phyloP scores from a whole-genome alignment of 2,113 vertebrate genomes.

The Parus major region DNA sequence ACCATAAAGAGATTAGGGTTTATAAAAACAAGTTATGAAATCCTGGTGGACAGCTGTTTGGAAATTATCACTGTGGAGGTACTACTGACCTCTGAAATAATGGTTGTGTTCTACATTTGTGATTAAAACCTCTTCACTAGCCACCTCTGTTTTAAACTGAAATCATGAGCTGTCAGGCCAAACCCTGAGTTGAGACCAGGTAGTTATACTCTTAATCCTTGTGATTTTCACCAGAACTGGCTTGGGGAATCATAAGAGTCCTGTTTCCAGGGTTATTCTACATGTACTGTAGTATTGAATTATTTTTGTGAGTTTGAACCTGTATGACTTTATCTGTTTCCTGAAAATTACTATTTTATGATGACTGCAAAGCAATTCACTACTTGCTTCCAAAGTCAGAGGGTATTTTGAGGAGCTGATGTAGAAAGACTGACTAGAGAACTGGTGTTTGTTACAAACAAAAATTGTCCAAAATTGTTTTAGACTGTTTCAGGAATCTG shows the following conservation, averaged over 20 bases:
- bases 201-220: neutral
- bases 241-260: neutral
- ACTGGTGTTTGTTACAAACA: neutral
- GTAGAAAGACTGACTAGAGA: neutral
- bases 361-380: neutral
- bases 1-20: neutral
- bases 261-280: neutral
- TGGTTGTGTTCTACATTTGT: neutral
- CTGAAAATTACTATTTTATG: neutral
- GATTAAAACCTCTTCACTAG: neutral
- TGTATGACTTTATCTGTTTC: neutral
- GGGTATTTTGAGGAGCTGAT: slow-evolving; percentile 9
- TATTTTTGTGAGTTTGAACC: neutral
- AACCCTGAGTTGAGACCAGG: neutral
- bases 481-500: neutral
- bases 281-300: neutral
- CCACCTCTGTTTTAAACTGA: neutral
- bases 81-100: neutral
- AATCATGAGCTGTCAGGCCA: neutral
- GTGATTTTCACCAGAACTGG: neutral
- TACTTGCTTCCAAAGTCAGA: neutral
- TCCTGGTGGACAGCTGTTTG: neutral
- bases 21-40: neutral
- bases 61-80: neutral
- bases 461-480: neutral